phyloP scores from a whole-genome alignment of 23 tunicate species.

The Diplosoma virens region DNA sequence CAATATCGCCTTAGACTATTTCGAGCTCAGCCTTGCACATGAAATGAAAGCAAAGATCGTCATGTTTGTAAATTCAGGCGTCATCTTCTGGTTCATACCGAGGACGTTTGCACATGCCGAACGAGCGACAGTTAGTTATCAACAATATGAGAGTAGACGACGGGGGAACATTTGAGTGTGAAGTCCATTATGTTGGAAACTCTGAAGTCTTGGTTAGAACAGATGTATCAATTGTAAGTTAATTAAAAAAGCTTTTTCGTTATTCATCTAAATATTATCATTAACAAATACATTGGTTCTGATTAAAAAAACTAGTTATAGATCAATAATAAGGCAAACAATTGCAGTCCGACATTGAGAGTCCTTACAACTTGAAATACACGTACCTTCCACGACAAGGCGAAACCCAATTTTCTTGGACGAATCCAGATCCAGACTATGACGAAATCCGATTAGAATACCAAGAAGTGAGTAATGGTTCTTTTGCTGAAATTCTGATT shows the following conservation, averaged over 20 bases:
- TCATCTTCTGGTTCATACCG: constrained; percentile 34
- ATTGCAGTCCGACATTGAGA: no score
- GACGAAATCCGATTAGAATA: constrained; percentile 38
- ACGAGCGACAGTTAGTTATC: constrained; percentile 30
- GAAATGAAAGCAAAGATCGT: no score
- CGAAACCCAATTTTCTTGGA: constrained; percentile 29
- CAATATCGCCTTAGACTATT: no score
- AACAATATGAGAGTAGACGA: constrained; percentile 37
- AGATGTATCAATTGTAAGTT: constrained; percentile 42
- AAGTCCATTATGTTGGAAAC: constrained; percentile 17
- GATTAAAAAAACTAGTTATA: neutral
- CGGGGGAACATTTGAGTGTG: constrained; percentile 62
- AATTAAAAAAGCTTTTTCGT: no score
- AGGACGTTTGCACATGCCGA: constrained; percentile 43
- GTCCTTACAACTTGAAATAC: constrained; percentile 22
- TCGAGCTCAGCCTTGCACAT: no score
- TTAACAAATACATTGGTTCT: no score
- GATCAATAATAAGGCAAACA: neutral
- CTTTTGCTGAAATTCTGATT: no score
- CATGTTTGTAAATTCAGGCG: no score
- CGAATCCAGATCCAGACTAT: constrained; percentile 22
- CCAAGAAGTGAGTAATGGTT: constrained; percentile 40
- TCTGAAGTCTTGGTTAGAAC: neutral
- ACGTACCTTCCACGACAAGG: constrained; percentile 27
- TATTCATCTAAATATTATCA: no score